Evolutionary conservation across 2,797 vertebrate species (phyloP).

Genomic region (Graptemys geographica): DNA sequence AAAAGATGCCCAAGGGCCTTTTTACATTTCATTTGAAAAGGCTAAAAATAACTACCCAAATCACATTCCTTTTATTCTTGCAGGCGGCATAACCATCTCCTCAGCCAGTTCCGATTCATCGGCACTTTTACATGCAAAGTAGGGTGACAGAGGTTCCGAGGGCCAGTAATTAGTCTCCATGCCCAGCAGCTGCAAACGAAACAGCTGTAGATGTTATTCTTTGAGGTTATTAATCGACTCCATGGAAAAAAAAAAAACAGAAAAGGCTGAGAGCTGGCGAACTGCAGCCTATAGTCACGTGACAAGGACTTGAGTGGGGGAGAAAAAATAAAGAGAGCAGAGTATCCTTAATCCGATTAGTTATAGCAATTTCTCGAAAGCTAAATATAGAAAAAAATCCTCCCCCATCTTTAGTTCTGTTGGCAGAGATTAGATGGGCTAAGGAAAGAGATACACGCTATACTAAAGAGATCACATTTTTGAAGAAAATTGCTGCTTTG

Average conservation of each 20-base stretch:
- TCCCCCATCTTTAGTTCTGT: conserved; percentile 32
- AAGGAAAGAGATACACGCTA: conserved; percentile 11
- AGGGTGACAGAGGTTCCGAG: conserved; percentile 6
- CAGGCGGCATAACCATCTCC: not conserved
- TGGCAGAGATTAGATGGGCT: conserved; percentile 26
- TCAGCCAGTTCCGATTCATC: conserved; percentile 11
- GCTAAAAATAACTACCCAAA: conserved; percentile 62
- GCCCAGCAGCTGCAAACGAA: conserved; percentile 23
- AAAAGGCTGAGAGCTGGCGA: not conserved
- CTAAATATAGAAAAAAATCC: conserved; percentile 58
- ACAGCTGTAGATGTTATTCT: conserved; percentile 62
- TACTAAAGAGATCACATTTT: conserved; percentile 5
- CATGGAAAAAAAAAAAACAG: conserved; percentile 3
- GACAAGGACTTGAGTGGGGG: conserved; percentile 50
- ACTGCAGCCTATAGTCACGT: conserved; percentile 5
- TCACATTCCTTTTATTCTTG: not conserved
- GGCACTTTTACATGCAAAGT: conserved; percentile 32
- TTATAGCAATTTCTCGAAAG: conserved; percentile 61
- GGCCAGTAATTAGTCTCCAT: conserved; percentile 24
- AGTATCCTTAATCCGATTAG: conserved; percentile 44
- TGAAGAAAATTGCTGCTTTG: not conserved
- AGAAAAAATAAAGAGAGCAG: conserved; percentile 39
- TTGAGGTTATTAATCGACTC: conserved; percentile 53
- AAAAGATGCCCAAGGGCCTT: conserved; percentile 54
- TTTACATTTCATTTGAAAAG: conserved; percentile 61